Evolutionary conservation across 2,888 invertebrate species (phyloP).

Genomic region (Nomada fucata): DNA sequence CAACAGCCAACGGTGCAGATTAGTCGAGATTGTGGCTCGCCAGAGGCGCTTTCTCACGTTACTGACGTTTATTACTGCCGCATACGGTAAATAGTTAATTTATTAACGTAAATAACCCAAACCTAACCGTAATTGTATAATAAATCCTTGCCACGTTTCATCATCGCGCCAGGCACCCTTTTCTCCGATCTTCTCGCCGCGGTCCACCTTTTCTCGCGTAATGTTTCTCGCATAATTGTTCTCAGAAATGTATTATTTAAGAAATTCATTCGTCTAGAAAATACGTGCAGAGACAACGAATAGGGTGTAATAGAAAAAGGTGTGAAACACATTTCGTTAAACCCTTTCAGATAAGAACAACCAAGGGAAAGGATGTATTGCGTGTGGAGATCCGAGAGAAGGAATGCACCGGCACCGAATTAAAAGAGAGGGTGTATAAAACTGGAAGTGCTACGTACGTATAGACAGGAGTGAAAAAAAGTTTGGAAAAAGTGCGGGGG

Average conservation of each 20-base stretch:
- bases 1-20: conserved; percentile 41
- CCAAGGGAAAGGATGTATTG: too few relatives aligned
- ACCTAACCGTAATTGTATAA: conserved; percentile 33
- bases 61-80: conserved; percentile 46
- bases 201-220: too few relatives aligned
- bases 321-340: too few relatives aligned
- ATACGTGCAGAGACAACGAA: too few relatives aligned
- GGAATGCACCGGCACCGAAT: neutral
- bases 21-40: conserved; percentile 57
- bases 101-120: conserved; percentile 53
- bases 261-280: too few relatives aligned
- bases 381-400: neutral
- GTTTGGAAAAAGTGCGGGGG: neutral
- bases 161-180: neutral
- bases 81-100: conserved; percentile 49
- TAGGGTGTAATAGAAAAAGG: too few relatives aligned
- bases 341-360: too few relatives aligned
- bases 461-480: neutral
- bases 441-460: neutral
- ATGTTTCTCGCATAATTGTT: too few relatives aligned
- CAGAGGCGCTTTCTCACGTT: conserved; percentile 59
- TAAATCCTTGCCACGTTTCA: conserved; percentile 25
- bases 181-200: neutral
- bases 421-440: neutral
- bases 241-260: too few relatives aligned